Base-by-base conservation (phyloP, 2,888 invertebrate species). In the Podabrus alpinus region DNA sequence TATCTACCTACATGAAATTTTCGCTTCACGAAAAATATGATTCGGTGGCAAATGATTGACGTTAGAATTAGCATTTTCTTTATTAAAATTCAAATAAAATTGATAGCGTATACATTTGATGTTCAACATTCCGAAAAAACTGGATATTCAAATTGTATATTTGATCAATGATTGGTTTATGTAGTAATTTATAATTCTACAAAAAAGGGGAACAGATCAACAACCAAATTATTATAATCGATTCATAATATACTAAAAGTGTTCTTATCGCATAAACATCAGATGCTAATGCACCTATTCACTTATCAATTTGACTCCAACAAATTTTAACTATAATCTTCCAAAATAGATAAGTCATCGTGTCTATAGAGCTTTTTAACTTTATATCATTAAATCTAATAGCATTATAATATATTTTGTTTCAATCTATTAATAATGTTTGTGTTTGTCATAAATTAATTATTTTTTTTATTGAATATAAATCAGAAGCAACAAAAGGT, bases 21-120 rank as follows among this genome's bases (percentile, higher is more conserved):
- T 25, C 66, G 29, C 66, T 21, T 15, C 3, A 25, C 25, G 21
- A 74, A 75, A 60, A 24, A 21, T 24, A 29, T 60, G 59, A 69
- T 59, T n/a, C 24, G 24, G 29, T 72, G 66, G 69, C 69, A 72
- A 17, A 59, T 72, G 72, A 75, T 75, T 72, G 75, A 72, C 75
- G 69, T 64, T 19, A n/a, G 19, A 19, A 64, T 64, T 19, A 19
- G 15, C 62, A 17, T 64, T 64, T 19, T 64, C 21, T n/a, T 21
- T 21, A 64, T n/a, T n/a, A 64, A 61, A 61, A 61, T 15, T 45
- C 45, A 45, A n/a, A 45, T 45, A 45, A 45, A 45, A 45, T n/a
- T 45, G 45, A 45, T 45, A 45, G 45, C 45, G 45, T 45, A 45
- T 45, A 45, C n/a, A 45, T 45, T 45, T 45, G n/a, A 45, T n/a